A percentile compares a stretch with the other conserved stretches of the same genome.
Evolutionary conservation across 2,797 vertebrate genomes (phyloP).

Genomic region (Falco novaeseelandiae): DNA sequence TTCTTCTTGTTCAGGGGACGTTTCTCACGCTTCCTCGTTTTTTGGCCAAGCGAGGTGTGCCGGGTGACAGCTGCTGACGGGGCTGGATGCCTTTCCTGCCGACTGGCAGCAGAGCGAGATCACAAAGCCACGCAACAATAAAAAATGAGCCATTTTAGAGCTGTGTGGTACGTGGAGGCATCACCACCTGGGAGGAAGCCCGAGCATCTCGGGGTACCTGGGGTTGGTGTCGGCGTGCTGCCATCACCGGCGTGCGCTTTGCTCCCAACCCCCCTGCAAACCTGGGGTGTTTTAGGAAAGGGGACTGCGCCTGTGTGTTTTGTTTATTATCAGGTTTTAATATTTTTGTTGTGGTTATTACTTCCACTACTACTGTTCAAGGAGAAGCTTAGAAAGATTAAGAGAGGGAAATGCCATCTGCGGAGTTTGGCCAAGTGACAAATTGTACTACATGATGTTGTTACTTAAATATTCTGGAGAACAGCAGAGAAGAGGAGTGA

Average conservation of each 20-base stretch:
- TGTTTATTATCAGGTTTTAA: background rate
- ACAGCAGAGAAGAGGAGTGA: background rate
- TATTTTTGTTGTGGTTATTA: conserved; percentile 21
- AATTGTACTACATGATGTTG: background rate
- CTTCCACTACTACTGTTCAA: background rate
- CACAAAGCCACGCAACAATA: background rate
- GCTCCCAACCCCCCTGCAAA: background rate
- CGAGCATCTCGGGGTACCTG: accelerated
- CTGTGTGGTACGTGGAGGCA: accelerated
- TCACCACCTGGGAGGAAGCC: background rate
- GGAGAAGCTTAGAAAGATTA: background rate
- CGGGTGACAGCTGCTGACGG: no score
- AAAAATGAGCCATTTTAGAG: background rate
- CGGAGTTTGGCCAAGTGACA: conserved; percentile 20
- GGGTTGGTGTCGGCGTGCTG: background rate
- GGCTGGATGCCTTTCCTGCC: background rate
- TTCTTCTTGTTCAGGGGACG: background rate
- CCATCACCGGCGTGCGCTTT: background rate
- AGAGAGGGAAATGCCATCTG: conserved; percentile 34
- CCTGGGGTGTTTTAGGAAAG: background rate
- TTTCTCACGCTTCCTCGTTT: background rate
- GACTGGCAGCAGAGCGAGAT: background rate
- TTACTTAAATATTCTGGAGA: background rate
- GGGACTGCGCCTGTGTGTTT: background rate
- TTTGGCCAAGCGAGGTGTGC: background rate